phyloP scores from a whole-genome alignment of 2,797 vertebrate genomes.

The Ibycter americanus region DNA sequence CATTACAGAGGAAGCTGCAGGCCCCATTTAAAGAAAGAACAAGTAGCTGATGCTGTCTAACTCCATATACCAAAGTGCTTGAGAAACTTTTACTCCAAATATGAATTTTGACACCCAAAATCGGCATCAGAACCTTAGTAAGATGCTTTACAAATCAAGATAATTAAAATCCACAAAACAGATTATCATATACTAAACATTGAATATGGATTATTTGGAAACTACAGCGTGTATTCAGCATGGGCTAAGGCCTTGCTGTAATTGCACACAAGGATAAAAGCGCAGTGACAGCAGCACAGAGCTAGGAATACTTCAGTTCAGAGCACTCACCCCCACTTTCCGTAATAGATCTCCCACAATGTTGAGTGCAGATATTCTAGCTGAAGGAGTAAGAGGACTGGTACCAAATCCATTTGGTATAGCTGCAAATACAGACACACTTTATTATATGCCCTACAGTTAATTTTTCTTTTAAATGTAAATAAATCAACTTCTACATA shows the following conservation, averaged over 20 bases:
- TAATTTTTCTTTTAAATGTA: background rate
- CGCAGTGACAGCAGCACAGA: background rate
- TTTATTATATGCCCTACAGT: background rate
- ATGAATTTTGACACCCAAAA: background rate
- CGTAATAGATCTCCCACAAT: constrained; percentile 96
- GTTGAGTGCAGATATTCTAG: constrained; percentile 96
- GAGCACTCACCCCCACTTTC: constrained; percentile 92
- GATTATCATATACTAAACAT: background rate
- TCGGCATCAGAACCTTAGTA: background rate
- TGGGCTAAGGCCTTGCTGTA: background rate
- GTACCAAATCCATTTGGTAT: constrained; percentile 91
- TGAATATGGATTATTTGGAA: background rate
- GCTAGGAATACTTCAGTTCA: background rate
- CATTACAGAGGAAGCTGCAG: background rate
- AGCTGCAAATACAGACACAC: constrained; percentile 72
- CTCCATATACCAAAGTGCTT: background rate
- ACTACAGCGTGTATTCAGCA: background rate
- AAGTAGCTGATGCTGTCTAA: background rate
- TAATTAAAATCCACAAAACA: background rate
- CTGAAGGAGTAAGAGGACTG: constrained; percentile 92
- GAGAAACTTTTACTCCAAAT: background rate
- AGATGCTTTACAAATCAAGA: background rate
- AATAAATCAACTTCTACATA: background rate
- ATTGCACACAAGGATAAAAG: background rate
- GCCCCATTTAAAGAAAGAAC: background rate